Base-by-base conservation (phyloP, 2,113 vertebrate species). In the Mormyrus iriodes region DNA sequence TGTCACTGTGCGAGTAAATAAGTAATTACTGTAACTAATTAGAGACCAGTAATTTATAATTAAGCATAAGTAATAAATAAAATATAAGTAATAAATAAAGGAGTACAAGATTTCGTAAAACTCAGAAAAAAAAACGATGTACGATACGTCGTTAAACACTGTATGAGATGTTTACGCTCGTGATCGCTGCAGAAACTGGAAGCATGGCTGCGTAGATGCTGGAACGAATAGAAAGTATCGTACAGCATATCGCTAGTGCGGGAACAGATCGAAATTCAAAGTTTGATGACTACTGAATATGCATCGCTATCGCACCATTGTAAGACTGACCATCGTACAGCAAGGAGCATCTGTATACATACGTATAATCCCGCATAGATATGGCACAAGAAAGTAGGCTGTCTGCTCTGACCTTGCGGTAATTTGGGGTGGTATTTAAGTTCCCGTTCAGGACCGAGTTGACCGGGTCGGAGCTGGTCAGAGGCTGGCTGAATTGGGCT, bases 401-500 rank as follows among this genome's bases (percentile, higher is more conserved):
- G 39, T 84, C 24, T 27, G 53, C 1, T 21, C 94, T 93, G 90
- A 98, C 98, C 95, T 94, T 94, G 89, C 92, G 93, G 0, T 92
- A 19, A 61, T 91, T 91, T 8, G 49, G 88, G 93, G 93, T 93
- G 88, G 92, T 94, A 90, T 95, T 94, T 7, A 93, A 91, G 86
- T 95, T 95, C 44, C 94, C 89, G 0, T 97, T 97, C 88, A 95
- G 94, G 82, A 95, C 90, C 0, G 46, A 91, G 4, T 4, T 93
- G 65, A 88, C 85, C 0, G 82, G 4, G 0, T 86, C 27, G 0
- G 46, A 12, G 1, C 91, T 86, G 86, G 95, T 94, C 19, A 93
- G 83, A 0, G 97, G 97, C 76, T 97, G 97, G 39, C 85, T 92
- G 95, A 99, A 99, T 0, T 90, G 92, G 1, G 93, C 92, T 48